Evolutionary conservation across 64 coral and sea anemone species (phyloP).

Genomic region (Acropora tenuis): DNA sequence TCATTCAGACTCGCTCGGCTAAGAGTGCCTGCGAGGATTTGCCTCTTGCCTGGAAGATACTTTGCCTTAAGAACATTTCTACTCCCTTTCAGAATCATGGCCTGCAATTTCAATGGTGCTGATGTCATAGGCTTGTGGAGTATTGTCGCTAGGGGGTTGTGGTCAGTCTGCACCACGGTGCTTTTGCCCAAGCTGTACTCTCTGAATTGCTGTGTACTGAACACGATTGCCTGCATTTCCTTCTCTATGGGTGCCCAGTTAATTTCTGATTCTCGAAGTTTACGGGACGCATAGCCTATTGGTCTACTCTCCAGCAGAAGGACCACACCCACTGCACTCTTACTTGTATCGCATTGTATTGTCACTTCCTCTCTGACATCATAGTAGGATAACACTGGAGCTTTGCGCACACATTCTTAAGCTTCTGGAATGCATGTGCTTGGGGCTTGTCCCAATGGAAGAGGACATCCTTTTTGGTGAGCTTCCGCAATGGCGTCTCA

Average conservation of each 20-base stretch:
- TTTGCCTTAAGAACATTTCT: conserved; percentile 59
- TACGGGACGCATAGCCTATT: conserved; percentile 51
- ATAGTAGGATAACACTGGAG: conserved; percentile 41
- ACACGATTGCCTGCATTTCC: conserved; percentile 66
- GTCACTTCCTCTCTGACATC: conserved; percentile 55
- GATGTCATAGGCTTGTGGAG: conserved; percentile 41
- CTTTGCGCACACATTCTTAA: conserved; percentile 37
- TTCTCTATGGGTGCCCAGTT: conserved; percentile 67
- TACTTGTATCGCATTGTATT: conserved; percentile 67
- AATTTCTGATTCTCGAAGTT: conserved; percentile 46
- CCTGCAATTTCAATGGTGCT: conserved; percentile 57
- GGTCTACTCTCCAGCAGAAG: conserved; percentile 49
- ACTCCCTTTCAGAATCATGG: conserved; percentile 65
- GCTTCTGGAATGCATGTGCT: conserved; percentile 47
- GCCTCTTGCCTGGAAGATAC: conserved; percentile 68
- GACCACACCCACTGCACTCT: conserved; percentile 56
- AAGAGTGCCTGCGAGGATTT: conserved; percentile 54
- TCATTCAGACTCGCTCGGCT: conserved; percentile 60
- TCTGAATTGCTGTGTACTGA: conserved; percentile 69
- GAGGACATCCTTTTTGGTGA: conserved; percentile 41
- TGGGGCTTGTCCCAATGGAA: conserved; percentile 70
- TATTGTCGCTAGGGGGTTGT: conserved; percentile 54
- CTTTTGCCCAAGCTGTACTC: conserved; percentile 47
- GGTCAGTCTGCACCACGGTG: conserved; percentile 39
- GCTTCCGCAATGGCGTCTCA: conserved; percentile 25